Evolutionary conservation across 23 tunicate species (phyloP).

Genomic region (Styela plicata): DNA sequence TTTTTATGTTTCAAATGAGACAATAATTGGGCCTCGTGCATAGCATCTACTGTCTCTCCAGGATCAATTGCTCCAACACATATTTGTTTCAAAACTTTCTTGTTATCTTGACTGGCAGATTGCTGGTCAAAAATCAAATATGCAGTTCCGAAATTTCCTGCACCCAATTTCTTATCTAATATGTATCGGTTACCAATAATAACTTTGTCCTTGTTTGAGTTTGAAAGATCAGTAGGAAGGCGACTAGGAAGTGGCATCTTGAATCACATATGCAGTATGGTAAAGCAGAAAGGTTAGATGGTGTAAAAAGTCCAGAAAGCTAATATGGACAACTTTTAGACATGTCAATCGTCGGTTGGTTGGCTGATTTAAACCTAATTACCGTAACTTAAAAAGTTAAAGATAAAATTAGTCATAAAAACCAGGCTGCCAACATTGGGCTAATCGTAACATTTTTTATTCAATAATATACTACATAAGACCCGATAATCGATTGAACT

Average conservation of each 20-base stretch:
- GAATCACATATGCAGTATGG: too few species aligned
- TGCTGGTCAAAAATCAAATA: conserved; percentile 49
- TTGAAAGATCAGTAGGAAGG: conserved; percentile 49
- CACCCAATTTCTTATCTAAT: conserved; percentile 58
- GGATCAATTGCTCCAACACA: conserved; percentile 88
- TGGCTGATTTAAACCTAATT: too few species aligned
- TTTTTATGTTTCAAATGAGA: conserved; percentile 58
- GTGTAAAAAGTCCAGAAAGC: too few species aligned
- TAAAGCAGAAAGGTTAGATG: too few species aligned
- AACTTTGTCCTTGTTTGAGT: conserved; percentile 3
- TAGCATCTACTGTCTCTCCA: conserved; percentile 92
- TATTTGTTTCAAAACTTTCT: conserved; percentile 83
- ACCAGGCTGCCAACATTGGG: too few species aligned
- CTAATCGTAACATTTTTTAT: too few species aligned
- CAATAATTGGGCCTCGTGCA: conserved; percentile 77
- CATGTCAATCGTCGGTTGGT: too few species aligned
- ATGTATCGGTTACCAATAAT: conserved; percentile 48
- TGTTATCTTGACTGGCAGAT: background rate
- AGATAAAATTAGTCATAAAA: too few species aligned
- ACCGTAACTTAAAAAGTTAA: too few species aligned
- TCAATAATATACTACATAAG: too few species aligned
- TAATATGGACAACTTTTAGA: too few species aligned
- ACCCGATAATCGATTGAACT: too few species aligned
- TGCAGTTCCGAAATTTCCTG: conserved; percentile 94
- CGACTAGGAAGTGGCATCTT: conserved; percentile 72